Evolutionary conservation across 2,113 vertebrate genomes (phyloP).

Genomic region (Poeciliopsis turrubarensis): DNA sequence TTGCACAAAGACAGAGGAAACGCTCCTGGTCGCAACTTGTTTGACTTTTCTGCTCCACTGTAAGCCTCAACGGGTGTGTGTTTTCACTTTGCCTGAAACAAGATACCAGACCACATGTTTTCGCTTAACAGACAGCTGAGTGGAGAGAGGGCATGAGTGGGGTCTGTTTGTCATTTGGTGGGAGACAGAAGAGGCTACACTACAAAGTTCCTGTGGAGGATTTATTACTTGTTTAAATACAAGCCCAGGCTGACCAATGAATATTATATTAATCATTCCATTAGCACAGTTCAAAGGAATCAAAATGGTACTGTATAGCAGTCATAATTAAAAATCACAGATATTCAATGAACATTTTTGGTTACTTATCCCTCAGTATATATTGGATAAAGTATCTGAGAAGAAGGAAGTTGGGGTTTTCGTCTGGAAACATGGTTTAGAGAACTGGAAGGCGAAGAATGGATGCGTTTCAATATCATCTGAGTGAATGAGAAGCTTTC

Average conservation of each 20-base stretch:
- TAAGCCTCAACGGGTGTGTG: slow-evolving; percentile 37
- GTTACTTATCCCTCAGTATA: background rate
- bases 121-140: slow-evolving; percentile 67
- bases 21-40: slow-evolving; percentile 39
- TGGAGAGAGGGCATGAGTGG: slow-evolving; percentile 41
- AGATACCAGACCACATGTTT: slow-evolving; percentile 65
- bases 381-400: background rate
- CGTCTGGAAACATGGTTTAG: background rate
- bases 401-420: background rate
- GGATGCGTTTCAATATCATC: background rate
- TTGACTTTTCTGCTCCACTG: slow-evolving; percentile 22
- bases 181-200: slow-evolving; percentile 24
- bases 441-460: background rate
- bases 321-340: background rate
- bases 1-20: slow-evolving; percentile 18
- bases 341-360: background rate
- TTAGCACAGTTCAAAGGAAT: slow-evolving; percentile 16
- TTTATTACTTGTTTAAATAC: slow-evolving; percentile 40
- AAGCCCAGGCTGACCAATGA: background rate
- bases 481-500: background rate
- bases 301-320: background rate
- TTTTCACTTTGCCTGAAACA: slow-evolving; percentile 69
- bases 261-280: slow-evolving; percentile 15
- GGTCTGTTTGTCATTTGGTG: slow-evolving; percentile 45
- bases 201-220: slow-evolving; percentile 14